Base-by-base conservation (phyloP, 92 coral and sea anemone species). In the Phenganax stokvisi region DNA sequence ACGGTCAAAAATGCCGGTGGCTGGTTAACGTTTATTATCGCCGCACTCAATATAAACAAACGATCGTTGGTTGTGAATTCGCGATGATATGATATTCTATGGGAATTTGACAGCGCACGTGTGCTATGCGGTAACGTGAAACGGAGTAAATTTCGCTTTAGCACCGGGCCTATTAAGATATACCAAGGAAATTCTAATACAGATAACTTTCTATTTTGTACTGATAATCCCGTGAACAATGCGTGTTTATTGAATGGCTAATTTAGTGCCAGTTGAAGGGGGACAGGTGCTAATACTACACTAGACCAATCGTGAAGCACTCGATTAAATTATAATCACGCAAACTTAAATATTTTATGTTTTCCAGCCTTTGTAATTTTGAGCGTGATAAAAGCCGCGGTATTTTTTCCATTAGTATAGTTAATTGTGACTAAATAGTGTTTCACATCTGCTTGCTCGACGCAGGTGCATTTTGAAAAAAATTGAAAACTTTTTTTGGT, bases 231-330 rank as follows among this genome's bases (percentile, higher is more conserved):
- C 83, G 74, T 74, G 63, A 79, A 79, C 81, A 76, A 76, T 76
- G 25, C 69, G 60, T 76, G 81, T 76, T 76, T 76, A 76, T 60
- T 76, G 83, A 79, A 79, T 79, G 55, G 69, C n/a, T 79, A 79
- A 79, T 79, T 63, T 65, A 65, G 51, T 63, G 25, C 54, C 69
- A 31, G 74, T 73, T 63, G 83, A 8, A 60, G 61, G 52, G 47
- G 73, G 62, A 51, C 83, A 79, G 83, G 83, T 79, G 83, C 63
- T 79, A 53, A 64, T 37, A 79, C 17, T n/a, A 58, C 51, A 64
- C 71, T 55, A 79, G 56, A 73, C 83, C 83, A 79, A 79, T 79
- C 59, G 74, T 29, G 44, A 63, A 27, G 54, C 74, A 57, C 69
- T 52, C 65, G 20, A 79, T 79, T 79, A 79, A 79, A 79, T 79